Base-by-base conservation (phyloP, 64 coral and sea anemone species). In the Acropora tenuis region DNA sequence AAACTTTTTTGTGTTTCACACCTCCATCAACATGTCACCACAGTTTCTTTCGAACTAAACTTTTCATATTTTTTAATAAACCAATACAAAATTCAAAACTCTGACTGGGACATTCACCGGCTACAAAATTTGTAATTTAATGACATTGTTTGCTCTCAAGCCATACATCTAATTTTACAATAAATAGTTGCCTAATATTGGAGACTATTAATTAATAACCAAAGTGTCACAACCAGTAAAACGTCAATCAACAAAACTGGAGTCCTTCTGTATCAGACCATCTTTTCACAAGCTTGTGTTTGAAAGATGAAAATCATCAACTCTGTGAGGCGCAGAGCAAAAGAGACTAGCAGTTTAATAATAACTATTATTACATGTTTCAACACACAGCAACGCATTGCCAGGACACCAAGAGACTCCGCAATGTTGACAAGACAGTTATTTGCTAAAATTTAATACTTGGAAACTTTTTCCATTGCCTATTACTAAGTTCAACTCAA, bases 201-300 rank as follows among this genome's bases (percentile, higher is more conserved):
- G 30, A 30, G 30, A 30, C 30, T 30, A 30, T 30, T 30, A 30
- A 30, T 30, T 30, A 30, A 30, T 30, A 30, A 30, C 40, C 68
- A n/a, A 63, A 63, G 40, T 71, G 17, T 4, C 40, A 4, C 68
- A 30, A 6, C 40, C 40, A 6, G 68, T 19, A 6, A 3, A n/a
- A 71, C 5, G 20, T 71, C 19, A 71, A 71, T 71, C 6, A 71
- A 20, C 3, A 20, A 19, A 71, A 40, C 18, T 63, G 60, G 6
- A 19, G 5, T 15, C 19, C 18, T 8, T 60, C 9, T 7, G 65
- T 45, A 85, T 85, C 82, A 85, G 45, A 71, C 43, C 1, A 71
- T 45, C 82, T 49, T 84, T 85, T 71, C 82, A 85, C 82, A 73
- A 30, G 6, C 18, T 47, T 68, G 82, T 85, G 82, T 85, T 85